Conservation (phyloP, 2,113 vertebrate genomes). For the Mesocricetus auratus region DNA sequence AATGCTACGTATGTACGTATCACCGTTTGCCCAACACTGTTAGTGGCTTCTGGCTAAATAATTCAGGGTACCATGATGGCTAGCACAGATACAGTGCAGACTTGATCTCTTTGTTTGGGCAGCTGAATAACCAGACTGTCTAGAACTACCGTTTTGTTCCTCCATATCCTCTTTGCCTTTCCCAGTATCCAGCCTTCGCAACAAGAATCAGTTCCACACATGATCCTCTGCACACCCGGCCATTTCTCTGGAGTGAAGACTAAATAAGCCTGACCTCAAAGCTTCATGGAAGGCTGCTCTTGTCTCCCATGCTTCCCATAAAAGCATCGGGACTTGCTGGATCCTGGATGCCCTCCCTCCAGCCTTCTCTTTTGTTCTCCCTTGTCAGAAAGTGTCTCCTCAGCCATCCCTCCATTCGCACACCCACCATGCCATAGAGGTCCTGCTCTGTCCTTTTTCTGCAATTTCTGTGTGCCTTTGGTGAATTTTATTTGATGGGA, state of each 20-base stretch:
- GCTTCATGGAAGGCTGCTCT: neutral
- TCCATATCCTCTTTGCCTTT: neutral
- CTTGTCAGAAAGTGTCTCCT: neutral
- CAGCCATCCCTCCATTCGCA: neutral
- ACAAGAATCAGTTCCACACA: neutral
- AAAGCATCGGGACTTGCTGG: neutral
- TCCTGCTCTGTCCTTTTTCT: neutral
- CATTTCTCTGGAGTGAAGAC: neutral
- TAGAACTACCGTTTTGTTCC: neutral
- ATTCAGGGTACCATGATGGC: slow-evolving; percentile 20
- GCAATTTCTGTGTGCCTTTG: neutral
- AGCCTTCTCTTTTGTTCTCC: neutral
- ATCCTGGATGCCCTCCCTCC: neutral
- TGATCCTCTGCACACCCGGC: neutral
- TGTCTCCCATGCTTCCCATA: neutral
- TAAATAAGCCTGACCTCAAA: slow-evolving; percentile 1
- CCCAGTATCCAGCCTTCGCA: neutral
- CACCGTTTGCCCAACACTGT: neutral
- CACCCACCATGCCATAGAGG: neutral
- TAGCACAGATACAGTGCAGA: neutral
- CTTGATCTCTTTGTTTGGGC: slow-evolving; percentile 27
- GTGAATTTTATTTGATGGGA: neutral
- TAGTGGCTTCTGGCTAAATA: slow-evolving; percentile 56
- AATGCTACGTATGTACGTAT: neutral
- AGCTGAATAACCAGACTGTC: neutral